Percentiles rank a stretch among this genome's conserved stretches.
Evolutionary conservation across 2,888 invertebrate genomes (phyloP).

Genomic region (Apodemia hepburni): DNA sequence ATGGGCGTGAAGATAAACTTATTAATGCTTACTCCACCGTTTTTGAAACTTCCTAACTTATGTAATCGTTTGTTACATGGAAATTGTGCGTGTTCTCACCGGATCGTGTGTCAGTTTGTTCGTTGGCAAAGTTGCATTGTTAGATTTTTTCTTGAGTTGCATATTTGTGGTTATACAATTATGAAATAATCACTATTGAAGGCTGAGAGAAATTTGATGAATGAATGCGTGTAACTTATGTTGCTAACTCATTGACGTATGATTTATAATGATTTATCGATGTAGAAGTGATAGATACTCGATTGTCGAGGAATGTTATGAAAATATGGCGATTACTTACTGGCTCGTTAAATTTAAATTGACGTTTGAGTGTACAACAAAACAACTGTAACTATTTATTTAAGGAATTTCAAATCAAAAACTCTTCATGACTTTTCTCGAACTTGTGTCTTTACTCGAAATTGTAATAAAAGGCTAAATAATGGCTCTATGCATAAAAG

Average conservation of each 20-base stretch:
- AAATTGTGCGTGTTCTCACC: constrained; percentile 5
- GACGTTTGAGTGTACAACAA: background rate
- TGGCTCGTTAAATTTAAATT: constrained; percentile 1
- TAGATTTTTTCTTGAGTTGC: background rate
- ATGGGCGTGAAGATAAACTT: too few relatives aligned
- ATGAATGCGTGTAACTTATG: constrained; percentile 9
- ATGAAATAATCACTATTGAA: constrained; percentile 1
- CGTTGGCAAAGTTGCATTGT: constrained; percentile 10
- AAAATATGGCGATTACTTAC: background rate
- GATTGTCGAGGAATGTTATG: constrained; percentile 4
- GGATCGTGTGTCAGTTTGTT: constrained; percentile 8
- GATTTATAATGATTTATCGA: constrained; percentile 1
- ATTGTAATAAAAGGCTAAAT: too few relatives aligned
- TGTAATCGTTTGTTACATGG: background rate
- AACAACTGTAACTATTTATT: background rate
- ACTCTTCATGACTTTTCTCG: too few relatives aligned
- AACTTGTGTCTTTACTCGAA: too few relatives aligned
- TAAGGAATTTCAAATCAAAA: background rate
- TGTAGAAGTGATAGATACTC: constrained; percentile 1
- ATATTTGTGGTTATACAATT: constrained; percentile 10
- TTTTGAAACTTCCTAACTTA: background rate
- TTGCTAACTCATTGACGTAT: constrained; percentile 10
- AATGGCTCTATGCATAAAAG: too few relatives aligned
- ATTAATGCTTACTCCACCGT: background rate
- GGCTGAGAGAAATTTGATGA: constrained; percentile 15